phyloP scores from a whole-genome alignment of 2,797 vertebrate genomes.

The Tadarida brasiliensis region DNA sequence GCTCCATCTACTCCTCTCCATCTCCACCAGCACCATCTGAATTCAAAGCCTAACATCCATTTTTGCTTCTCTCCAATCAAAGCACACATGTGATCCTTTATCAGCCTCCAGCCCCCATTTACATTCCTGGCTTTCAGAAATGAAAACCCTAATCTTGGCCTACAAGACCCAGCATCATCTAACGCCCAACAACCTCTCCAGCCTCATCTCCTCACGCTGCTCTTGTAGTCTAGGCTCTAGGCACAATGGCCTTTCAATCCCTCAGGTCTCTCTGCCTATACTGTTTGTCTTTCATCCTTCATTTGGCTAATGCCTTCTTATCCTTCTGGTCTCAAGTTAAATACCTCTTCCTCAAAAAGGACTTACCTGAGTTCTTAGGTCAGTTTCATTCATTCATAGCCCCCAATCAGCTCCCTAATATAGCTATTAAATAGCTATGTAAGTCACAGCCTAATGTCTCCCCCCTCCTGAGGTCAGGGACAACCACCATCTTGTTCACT shows the following conservation, averaged over 20 bases:
- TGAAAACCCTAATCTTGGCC: background rate
- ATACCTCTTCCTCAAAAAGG: slow-evolving; percentile 30
- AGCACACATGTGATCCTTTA: background rate
- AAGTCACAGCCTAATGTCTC: background rate
- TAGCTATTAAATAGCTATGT: background rate
- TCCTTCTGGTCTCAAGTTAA: background rate
- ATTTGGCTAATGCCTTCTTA: background rate
- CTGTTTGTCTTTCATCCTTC: background rate
- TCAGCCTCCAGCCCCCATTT: background rate
- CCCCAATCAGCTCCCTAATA: background rate
- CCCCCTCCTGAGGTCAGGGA: background rate
- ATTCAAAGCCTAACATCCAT: background rate
- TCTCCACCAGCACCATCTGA: background rate
- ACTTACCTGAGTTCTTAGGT: background rate
- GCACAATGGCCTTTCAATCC: background rate
- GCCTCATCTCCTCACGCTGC: accelerated
- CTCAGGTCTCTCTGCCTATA: background rate
- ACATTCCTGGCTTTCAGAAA: background rate
- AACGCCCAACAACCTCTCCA: background rate
- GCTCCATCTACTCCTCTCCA: background rate
- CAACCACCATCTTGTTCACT: background rate
- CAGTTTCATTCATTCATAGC: background rate
- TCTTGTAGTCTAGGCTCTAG: background rate
- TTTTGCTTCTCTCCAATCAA: background rate
- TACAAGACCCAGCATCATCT: background rate